These are phyloP conservation scores for Sitta europaea DNA, from an alignment of 2,113 vertebrate genomes.

Conservation along the genomic window DNA sequence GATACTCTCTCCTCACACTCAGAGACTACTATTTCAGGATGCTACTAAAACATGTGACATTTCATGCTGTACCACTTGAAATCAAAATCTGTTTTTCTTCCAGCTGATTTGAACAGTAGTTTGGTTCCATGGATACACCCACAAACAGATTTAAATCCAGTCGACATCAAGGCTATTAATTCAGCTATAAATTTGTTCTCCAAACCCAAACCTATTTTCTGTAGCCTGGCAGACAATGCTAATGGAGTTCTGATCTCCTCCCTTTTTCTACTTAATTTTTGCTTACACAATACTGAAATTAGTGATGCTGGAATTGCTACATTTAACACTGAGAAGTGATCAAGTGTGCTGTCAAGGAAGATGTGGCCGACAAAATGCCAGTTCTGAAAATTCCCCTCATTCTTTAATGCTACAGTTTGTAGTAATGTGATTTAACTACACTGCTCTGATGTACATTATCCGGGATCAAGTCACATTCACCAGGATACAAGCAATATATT, in stretches of 20 bases:
- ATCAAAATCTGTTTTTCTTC: not conserved
- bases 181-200: not conserved
- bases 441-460: not conserved
- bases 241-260: not conserved
- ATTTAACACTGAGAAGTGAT: not conserved
- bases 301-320: not conserved
- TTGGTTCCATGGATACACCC: not conserved
- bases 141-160: not conserved
- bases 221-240: not conserved
- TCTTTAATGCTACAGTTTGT: not conserved
- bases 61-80: conserved; percentile 12
- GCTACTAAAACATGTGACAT: conserved; percentile 18
- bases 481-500: not conserved
- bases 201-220: not conserved
- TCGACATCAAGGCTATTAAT: not conserved
- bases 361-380: not conserved
- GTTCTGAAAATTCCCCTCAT: not conserved
- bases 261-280: not conserved
- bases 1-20: not conserved
- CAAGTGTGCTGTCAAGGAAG: not conserved
- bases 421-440: not conserved
- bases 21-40: conserved; percentile 16
- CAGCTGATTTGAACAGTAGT: not conserved
- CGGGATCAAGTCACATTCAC: not conserved
- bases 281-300: not conserved